Base-by-base conservation (phyloP, 2,113 vertebrate species). In the Zosterops lateralis region DNA sequence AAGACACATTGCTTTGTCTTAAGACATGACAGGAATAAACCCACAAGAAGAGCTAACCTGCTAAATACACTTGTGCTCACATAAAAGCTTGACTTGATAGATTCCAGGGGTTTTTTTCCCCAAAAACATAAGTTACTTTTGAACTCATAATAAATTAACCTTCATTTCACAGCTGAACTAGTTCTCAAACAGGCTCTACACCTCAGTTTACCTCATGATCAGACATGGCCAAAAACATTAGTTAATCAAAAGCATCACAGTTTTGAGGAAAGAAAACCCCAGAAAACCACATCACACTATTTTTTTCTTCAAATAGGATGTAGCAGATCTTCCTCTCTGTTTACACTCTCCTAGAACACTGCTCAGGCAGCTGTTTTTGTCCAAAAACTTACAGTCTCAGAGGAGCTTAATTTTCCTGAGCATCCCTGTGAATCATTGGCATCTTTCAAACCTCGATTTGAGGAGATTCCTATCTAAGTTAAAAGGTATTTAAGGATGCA, bases 1-100 rank as follows among this genome's bases (percentile, higher is more conserved):
- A 91, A 76, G 56, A 78, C 25, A 57, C 3, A 17, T 48, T 48
- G 47, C 47, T 48, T 48, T 60, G 64, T 67, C 74, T 84, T 95
- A 79, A 92, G 87, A 92, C 40, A 50, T 65, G 78, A 88, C 92
- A 97, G 82, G 94, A 94, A 92, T n/a, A 94, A 97, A 90, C 74
- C 26, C 29, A 44, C 67, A 91, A 87, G 86, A 97, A 95, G 53
- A 94, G 58, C 56, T 70, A 80, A 80, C 81, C 92, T 97, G 92
- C 76, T 91, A 93, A 93, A 95, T 85, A 89, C 42, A 89, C 36
- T 96, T 94, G 92, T 72, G 64, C 44, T 93, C 80, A 76, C 22
- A 77, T 32, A 83, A 94, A 97, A 96, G 65, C 66, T 84, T 95
- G 87, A 95, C 85, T 95, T 90, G 62, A 84, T 91, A 71, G 75